Base-by-base conservation (phyloP, 2,113 vertebrate species). In the Pithys albifrons region DNA sequence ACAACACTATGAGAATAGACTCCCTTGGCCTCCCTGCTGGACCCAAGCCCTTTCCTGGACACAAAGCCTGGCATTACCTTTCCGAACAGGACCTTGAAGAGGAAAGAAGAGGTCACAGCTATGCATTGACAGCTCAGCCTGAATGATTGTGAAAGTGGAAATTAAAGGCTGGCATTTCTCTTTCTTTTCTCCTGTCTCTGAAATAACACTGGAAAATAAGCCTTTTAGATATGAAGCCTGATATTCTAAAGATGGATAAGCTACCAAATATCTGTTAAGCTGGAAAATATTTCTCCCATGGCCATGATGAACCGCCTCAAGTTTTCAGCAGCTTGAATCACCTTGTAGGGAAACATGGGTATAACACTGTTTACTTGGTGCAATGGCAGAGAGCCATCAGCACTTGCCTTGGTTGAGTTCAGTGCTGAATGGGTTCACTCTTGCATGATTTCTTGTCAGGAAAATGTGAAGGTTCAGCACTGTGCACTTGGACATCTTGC, bases 1-100 rank as follows among this genome's bases (percentile, higher is more conserved):
- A 92, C 93, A 97, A 98, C 98, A 98, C 98, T 98, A 98, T 91
- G 86, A 96, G 95, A 92, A 76, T 61, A 75, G 62, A 92, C 55
- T 89, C 81, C 85, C n/a, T 66, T 58, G 77, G 65, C 65, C 92
- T 96, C 73, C 82, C 72, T 2, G 28, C 69, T 89, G 89, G 73
- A 87, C 49, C 46, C 22, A 28, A 73, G 45, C 57, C 62, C 37
- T 94, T 72, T 57, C 46, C 62, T 86, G 35, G 48, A 80, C 46
- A 57, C 31, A 76, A 74, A 79, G 72, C 65, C 61, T 91, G 88
- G 82, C 59, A 66, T 90, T 88, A 72, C 12, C 41, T 85, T 95
- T 84, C 76, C 46, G 85, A 76, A 67, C 14, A 69, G 88, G 82
- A 94, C 59, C 45, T 90, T 1, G 4, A 54, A 66, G 65, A 39